Base-by-base conservation (phyloP, 2,113 vertebrate genomes). In the Echinops telfairi region DNA sequence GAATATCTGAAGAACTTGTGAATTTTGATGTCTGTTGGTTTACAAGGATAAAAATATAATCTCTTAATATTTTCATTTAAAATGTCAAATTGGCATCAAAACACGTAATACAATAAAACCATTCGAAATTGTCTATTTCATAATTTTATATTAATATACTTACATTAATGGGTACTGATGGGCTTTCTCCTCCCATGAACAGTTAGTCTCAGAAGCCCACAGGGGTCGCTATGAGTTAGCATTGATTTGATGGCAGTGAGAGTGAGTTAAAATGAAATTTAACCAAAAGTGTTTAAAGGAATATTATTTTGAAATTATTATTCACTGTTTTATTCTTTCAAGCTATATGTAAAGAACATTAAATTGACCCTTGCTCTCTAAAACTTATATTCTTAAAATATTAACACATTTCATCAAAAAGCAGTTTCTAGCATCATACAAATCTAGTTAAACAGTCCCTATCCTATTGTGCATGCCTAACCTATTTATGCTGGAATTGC, bases 1-100 rank as follows among this genome's bases (percentile, higher is more conserved):
- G 99, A 96, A 99, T 99, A 76, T 99, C 99, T 77, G 98, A 95
- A 27, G 97, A 98, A n/a, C 84, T 96, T 60, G 97, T 97, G 95
- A 99, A 99, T 96, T 98, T 99, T 31, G 99, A 98, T 33, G 98
- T 97, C 99, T 99, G 73, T 89, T 73, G 89, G 92, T 68, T 86
- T 62, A 95, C 38, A 86, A 97, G 29, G 75, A 60, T 92, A 92
- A 38, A 97, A 92, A 92, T 25, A 33, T 4, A 82, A 78, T 3
- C 71, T 80, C 84, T 77, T 53, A 47, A 71, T 53, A 47, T 89
- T 95, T 88, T 58, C 83, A 92, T 36, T 83, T 90, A 80, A 82
- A 93, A 93, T 86, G 31, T 92, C 25, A 90, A 53, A 83, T 58
- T 80, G 3, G 58, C 86, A 92, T 36, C 22, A 87, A 92, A 90